These are phyloP conservation scores for Catamblyrhynchus diadema DNA, from an alignment of 2,797 vertebrate genomes.

Conservation along the genomic window DNA sequence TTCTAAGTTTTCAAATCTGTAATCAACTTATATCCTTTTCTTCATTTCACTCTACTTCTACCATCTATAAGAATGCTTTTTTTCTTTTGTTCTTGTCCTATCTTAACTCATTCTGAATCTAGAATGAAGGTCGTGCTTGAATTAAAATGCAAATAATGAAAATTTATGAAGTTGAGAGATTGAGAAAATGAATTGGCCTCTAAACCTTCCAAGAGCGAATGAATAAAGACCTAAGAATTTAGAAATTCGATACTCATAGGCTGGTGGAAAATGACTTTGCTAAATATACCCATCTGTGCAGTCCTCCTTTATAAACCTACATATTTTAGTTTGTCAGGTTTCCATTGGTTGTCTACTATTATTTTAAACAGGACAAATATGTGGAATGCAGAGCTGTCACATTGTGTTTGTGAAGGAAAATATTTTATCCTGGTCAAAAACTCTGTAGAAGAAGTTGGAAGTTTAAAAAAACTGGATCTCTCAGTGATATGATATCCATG, in stretches of 20 bases:
- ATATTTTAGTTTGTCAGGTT: background rate
- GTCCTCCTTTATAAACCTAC: background rate
- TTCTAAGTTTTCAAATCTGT: background rate
- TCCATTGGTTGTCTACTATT: background rate
- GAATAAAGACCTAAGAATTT: constrained; percentile 15
- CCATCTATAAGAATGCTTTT: background rate
- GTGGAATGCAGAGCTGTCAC: background rate
- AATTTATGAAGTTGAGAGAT: constrained; percentile 1
- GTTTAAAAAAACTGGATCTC: background rate
- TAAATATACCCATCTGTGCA: background rate
- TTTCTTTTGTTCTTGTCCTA: background rate
- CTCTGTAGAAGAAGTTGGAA: background rate
- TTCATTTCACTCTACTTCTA: background rate
- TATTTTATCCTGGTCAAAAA: background rate
- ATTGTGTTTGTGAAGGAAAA: background rate
- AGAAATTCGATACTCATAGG: background rate
- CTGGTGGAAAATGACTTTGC: background rate
- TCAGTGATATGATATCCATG: background rate
- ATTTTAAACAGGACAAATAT: background rate
- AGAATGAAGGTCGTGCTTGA: background rate
- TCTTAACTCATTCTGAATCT: background rate
- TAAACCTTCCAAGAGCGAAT: background rate
- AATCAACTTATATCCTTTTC: background rate
- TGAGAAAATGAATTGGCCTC: constrained; percentile 8
- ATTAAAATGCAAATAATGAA: constrained; percentile 41